phyloP scores from a whole-genome alignment of 2,888 invertebrate species.

The Neoascia interrupta region DNA sequence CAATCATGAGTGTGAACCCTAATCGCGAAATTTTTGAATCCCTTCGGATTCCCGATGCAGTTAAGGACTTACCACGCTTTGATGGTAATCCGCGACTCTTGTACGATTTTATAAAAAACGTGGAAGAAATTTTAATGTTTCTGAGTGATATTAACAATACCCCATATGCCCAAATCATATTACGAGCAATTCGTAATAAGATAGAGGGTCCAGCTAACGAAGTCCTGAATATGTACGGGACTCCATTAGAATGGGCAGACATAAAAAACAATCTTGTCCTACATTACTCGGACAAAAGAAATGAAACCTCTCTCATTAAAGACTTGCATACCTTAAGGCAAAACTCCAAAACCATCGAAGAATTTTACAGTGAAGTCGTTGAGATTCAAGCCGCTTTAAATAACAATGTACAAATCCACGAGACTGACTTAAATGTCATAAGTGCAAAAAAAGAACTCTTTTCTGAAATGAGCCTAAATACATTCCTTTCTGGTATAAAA shows the following conservation, averaged over 20 bases:
- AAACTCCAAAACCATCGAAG: not conserved
- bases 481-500: not conserved
- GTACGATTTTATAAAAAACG: conserved; percentile 5
- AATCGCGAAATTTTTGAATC: conserved; percentile 10
- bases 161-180: no score
- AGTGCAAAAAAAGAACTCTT: conserved; percentile 25
- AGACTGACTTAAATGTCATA: conserved; percentile 44
- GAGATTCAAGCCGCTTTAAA: conserved; percentile 49
- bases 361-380: conserved; percentile 30
- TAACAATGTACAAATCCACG: conserved; percentile 55
- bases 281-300: no score
- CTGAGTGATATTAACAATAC: not conserved
- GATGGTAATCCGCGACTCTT: conserved; percentile 2
- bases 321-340: not conserved
- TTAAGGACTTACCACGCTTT: conserved; percentile 7
- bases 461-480: not conserved
- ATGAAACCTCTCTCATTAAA: not conserved
- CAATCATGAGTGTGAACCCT: no score
- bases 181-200: no score
- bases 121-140: conserved; percentile 2
- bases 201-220: no score
- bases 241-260: no score
- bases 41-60: conserved; percentile 6
- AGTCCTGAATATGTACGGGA: no score
- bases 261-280: no score